Conservation (phyloP, 2,888 invertebrate genomes). For the Conomelus anceps region DNA sequence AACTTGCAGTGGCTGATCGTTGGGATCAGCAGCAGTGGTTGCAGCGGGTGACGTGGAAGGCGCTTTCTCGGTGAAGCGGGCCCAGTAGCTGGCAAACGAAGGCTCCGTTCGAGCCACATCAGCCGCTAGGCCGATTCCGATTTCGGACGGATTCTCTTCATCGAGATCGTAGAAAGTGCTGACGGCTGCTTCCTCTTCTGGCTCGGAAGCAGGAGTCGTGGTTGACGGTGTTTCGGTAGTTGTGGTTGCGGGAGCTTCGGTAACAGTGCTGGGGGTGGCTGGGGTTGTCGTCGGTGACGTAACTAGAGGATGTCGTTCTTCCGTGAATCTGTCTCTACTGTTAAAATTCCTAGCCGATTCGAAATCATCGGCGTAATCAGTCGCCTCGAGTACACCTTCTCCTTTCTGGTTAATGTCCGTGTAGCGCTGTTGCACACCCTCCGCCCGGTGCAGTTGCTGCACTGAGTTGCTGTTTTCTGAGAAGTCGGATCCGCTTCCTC, state of each 20-base stretch:
- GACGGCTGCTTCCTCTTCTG: conserved; percentile 14
- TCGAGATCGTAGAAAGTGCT: conserved; percentile 17
- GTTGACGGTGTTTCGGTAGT: conserved; percentile 38
- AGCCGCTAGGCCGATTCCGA: neutral
- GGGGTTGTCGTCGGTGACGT: conserved; percentile 35
- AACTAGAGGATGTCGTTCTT: conserved; percentile 29
- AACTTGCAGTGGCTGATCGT: conserved; percentile 37
- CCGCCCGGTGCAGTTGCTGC: neutral
- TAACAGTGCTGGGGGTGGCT: conserved; percentile 41
- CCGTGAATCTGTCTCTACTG: conserved; percentile 24
- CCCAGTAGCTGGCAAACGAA: neutral
- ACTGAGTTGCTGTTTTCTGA: conserved; percentile 10
- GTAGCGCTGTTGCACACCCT: neutral
- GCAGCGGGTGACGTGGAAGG: conserved; percentile 7
- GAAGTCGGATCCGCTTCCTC: neutral
- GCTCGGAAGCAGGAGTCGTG: conserved; percentile 15
- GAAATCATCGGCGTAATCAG: conserved; percentile 2
- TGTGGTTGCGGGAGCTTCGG: conserved; percentile 39
- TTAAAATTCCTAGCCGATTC: neutral
- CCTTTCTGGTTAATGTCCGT: conserved; percentile 2
- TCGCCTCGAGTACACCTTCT: neutral
- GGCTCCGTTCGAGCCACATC: conserved; percentile 2
- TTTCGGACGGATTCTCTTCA: conserved; percentile 18
- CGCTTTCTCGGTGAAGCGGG: neutral
- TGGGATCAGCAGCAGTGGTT: neutral